Conservation (phyloP, 2,113 vertebrate species). For the Heteronetta atricapilla region DNA sequence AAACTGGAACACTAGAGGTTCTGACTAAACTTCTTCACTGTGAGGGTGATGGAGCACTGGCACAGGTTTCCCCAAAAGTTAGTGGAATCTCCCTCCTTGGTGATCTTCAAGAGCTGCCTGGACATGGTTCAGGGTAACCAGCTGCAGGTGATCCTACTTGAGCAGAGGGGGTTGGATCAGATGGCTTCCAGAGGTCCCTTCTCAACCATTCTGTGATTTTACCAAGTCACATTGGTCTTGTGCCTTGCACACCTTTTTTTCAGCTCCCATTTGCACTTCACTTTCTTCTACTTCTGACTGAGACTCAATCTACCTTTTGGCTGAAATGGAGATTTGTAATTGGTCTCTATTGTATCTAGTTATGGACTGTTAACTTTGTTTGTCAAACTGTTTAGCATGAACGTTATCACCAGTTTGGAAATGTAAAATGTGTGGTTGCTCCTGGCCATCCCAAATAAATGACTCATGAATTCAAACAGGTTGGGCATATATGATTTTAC, state of each 20-base stretch:
- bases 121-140: too few species aligned
- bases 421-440: not conserved
- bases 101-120: not conserved
- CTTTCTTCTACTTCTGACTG: not conserved
- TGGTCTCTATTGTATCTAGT: not conserved
- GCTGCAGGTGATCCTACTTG: not conserved
- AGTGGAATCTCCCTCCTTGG: not conserved
- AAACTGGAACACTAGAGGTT: not conserved
- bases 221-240: not conserved
- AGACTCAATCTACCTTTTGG: not conserved
- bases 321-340: not conserved
- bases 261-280: not conserved
- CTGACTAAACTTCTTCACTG: not conserved
- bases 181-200: not conserved
- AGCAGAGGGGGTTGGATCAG: not conserved
- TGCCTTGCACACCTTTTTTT: not conserved
- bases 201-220: not conserved
- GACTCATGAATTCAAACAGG: not conserved
- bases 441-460: not conserved
- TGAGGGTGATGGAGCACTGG: not conserved
- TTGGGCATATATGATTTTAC: accelerated
- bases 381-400: not conserved
- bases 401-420: not conserved
- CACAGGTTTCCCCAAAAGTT: not conserved
- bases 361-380: not conserved